A percentile compares a stretch with the other conserved stretches of the same genome.
Evolutionary conservation across 2,888 invertebrate genomes (phyloP).

Genomic region (Chalcosyrphus nemorum): DNA sequence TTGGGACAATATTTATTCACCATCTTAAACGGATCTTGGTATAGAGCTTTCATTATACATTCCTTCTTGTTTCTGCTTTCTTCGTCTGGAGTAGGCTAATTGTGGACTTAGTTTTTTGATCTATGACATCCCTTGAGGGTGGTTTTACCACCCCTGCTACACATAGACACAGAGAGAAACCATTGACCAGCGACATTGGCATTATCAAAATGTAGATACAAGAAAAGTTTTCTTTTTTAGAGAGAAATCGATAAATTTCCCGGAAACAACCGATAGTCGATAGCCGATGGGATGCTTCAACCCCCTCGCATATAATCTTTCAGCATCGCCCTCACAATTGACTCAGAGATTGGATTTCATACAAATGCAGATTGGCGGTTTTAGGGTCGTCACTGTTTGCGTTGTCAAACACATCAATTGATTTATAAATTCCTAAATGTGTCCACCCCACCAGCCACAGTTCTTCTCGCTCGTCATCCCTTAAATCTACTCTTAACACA

Average conservation of each 20-base stretch:
- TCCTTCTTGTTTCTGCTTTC: neutral
- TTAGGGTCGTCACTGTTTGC: constrained; percentile 51
- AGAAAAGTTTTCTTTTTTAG: constrained; percentile 13
- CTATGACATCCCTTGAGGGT: constrained; percentile 17
- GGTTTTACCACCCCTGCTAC: constrained; percentile 13
- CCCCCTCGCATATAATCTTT: constrained; percentile 45
- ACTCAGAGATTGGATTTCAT: constrained; percentile 35
- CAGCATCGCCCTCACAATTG: neutral
- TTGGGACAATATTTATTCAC: constrained; percentile 63
- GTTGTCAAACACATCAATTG: constrained; percentile 69
- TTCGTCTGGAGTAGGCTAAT: constrained; percentile 47
- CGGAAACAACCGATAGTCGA: constrained; percentile 33
- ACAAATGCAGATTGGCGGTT: constrained; percentile 60
- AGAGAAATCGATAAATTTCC: constrained; percentile 53
- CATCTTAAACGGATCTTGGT: constrained; percentile 60
- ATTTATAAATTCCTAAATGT: constrained; percentile 67
- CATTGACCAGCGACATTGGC: constrained; percentile 25
- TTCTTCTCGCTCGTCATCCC: constrained; percentile 46
- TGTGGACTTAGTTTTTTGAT: constrained; percentile 53
- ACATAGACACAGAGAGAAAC: neutral
- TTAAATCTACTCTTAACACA: constrained; percentile 48
- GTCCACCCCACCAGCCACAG: constrained; percentile 22
- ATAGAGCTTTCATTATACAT: constrained; percentile 35
- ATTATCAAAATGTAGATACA: constrained; percentile 33
- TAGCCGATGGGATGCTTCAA: neutral